Evolutionary conservation across 1,140 invertebrate genomes (phyloP).

Genomic region (Drosophila arawakana): DNA sequence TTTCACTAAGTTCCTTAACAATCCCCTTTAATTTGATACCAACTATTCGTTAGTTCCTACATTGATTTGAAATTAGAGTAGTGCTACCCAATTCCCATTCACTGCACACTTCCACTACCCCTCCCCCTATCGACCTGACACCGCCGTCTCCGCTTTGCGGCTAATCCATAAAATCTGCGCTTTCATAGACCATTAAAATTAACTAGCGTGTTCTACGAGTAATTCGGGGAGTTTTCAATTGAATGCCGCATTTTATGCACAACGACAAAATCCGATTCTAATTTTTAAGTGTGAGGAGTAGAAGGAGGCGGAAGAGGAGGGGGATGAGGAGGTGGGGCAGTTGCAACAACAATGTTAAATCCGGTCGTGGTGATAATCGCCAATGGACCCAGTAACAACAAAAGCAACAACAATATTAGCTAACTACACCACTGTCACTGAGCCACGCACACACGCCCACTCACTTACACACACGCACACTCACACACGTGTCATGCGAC

Average conservation of each 20-base stretch:
- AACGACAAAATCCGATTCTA: conserved; percentile 69
- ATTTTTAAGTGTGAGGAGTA: conserved; percentile 36
- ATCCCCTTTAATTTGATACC: too few species aligned
- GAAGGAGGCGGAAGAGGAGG: background rate
- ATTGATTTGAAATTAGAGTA: background rate
- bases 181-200: conserved; percentile 80
- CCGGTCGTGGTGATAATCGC: conserved; percentile 65
- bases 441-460: conserved; percentile 54
- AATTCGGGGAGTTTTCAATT: conserved; percentile 34
- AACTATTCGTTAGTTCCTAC: background rate
- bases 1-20: too few species aligned
- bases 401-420: conserved; percentile 45
- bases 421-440: conserved; percentile 66
- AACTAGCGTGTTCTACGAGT: conserved; percentile 62
- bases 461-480: conserved; percentile 35
- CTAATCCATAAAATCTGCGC: conserved; percentile 70
- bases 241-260: conserved; percentile 61
- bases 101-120: background rate
- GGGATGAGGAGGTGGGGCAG: background rate
- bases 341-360: conserved; percentile 33
- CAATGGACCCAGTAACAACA: conserved; percentile 46
- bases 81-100: background rate
- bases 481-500: conserved; percentile 62
- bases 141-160: conserved; percentile 31
- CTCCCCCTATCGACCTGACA: background rate